Evolutionary conservation across 2,888 invertebrate genomes (phyloP), one percentile per base, ranked within the genome.

Genomic region (Scelioninae gen. 1): DNA sequence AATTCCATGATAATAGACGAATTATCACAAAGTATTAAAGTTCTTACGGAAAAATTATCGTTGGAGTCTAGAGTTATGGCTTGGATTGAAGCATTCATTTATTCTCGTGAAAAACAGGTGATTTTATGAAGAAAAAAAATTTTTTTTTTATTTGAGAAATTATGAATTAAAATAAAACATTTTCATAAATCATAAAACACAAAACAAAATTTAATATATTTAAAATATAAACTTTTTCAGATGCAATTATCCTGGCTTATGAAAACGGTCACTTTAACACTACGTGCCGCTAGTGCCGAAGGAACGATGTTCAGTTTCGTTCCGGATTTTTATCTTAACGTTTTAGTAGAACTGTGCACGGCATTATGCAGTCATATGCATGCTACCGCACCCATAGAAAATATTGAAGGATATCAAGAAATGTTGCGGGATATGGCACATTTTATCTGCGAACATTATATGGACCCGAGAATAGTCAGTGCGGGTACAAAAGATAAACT

Each of bases 401-500:
- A 93, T 51, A 92, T 93, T 68, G 83, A 91, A 91, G 95, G 95
- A 91, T 94, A 94, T 89, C 94, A 95, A 60, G 93, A 94, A 49
- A 93, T 95, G 31, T 92, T 95, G 8, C 93, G 94, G 13, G 94
- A 94, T 4, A 94, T 96, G 68, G 96, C 96, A 0, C 94, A 95
- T 62, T 97, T 97, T 90, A 93, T 97, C 0, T 95, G 96, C 85
- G 92, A 94, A 0, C 96, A 96, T 91, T 96, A 96, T 82, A 94
- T 96, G 0, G 97, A 97, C 91, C 90, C 94, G 11, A 93, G 96
- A 9, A 96, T 97, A 79, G 95, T 96, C 0, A 92, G 95, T 84
- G 95, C 95, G 38, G 96, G 96, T 85, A 95, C 96, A 0, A 95
- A 96, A 81, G 97, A 97, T 87, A 95, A 95, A 0, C 90, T 97